Evolutionary conservation across 1,140 invertebrate genomes (phyloP), one percentile per base, ranked within the genome.

Genomic region (Leptinotarsa texana): DNA sequence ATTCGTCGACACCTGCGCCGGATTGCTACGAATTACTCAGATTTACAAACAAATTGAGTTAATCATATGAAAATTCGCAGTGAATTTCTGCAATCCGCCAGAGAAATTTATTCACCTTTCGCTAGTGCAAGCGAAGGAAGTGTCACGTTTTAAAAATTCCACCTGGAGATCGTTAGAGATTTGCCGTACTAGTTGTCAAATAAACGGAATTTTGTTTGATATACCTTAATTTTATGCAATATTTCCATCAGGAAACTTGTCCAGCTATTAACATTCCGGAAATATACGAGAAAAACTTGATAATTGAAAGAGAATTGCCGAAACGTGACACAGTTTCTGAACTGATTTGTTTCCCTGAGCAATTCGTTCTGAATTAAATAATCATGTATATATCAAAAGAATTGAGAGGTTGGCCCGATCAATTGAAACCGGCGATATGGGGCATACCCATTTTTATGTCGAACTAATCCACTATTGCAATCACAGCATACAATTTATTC

Each of bases 41-140:
- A 75, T 78, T 78, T 78, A 68, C 74, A 78, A 78, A 71, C 71
- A 78, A 78, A 78, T 78, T 78, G 76, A 78, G 70, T 75, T 78
- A 78, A 78, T 78, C 69, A 75, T 73, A 75, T 71, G 51, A 57
- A 78, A 78, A 75, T 75, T 75, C 71, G 71, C 74, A 72, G 74
- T 72, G 72, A 78, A 75, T 78, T 78, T 24, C n/a, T 47, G 48
- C 48, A 69, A 51, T 69, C 21, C 48, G 18, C 17, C 17, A 1
- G n/a, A 57, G 51, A 57, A 57, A 57, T 57, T 57, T 18, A 57
- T 57, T 57, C 4, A 18, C 51, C n/a, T 57, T 57, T 15, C 51
- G 51, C 17, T 57, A 57, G 13, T 17, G 51, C 15, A 17, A 18
- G 13, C 51, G 51, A n/a, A 57, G 15, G 51, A 57, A 57, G 15